phyloP scores from a whole-genome alignment of 2,113 vertebrate genomes.

The Epinephelus cyanopodus region DNA sequence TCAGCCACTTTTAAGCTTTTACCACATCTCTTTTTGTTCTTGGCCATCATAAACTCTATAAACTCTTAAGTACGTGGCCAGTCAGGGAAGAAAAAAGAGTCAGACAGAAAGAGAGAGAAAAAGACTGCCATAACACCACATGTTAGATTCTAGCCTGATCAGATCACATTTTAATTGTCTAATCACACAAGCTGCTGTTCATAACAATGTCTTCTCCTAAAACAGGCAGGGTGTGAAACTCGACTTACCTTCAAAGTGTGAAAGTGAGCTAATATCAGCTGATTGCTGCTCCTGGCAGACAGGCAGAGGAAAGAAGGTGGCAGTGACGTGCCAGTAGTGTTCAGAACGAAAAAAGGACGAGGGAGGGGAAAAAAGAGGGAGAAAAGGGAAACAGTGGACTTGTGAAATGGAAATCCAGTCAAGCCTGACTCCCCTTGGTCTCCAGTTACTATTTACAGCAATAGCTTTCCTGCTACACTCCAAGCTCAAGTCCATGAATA shows the following conservation, averaged over 20 bases:
- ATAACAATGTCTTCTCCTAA: conserved; percentile 10
- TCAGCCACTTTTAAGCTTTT: neutral
- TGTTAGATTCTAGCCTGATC: neutral
- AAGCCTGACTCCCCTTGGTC: conserved; percentile 46
- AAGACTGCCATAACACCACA: neutral
- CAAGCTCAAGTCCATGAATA: conserved; percentile 65
- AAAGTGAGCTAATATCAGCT: conserved; percentile 35
- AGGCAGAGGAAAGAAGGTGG: neutral
- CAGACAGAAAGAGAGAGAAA: neutral
- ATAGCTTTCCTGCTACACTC: conserved; percentile 50
- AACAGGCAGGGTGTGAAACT: conserved; percentile 27
- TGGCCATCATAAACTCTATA: neutral
- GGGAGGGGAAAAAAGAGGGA: neutral
- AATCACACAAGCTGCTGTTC: conserved; percentile 42
- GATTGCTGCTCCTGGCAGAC: conserved; percentile 40
- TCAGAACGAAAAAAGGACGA: conserved; percentile 42
- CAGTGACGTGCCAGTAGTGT: conserved; percentile 18
- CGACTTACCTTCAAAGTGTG: conserved; percentile 3
- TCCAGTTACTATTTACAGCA: conserved; percentile 69
- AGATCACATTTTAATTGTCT: conserved; percentile 44
- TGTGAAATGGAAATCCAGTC: conserved; percentile 67
- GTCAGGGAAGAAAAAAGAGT: neutral
- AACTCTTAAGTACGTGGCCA: neutral
- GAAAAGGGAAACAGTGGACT: conserved; percentile 33
- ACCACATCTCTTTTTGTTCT: neutral